phyloP scores from a whole-genome alignment of 1,140 invertebrate genomes.

The Drosophila dunni region DNA sequence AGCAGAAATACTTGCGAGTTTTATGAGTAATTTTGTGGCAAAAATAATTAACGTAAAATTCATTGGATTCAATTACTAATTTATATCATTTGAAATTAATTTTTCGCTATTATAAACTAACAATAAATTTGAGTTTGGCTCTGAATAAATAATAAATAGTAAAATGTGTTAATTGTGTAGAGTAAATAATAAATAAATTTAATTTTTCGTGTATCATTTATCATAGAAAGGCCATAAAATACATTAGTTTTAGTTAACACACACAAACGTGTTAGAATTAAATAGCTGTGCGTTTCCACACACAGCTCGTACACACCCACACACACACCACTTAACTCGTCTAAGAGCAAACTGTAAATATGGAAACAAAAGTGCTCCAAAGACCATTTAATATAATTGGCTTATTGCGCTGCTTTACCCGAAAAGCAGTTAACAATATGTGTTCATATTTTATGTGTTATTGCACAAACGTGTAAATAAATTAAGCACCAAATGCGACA shows the following conservation, averaged over 20 bases:
- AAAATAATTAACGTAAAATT: not conserved
- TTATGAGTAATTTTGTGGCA: no score
- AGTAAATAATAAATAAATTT: conserved; percentile 35
- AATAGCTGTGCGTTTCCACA: conserved; percentile 26
- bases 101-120: conserved; percentile 14
- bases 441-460: conserved; percentile 31
- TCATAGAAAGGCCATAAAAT: conserved; percentile 38
- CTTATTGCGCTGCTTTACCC: conserved; percentile 33
- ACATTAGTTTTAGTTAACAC: conserved; percentile 43
- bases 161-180: conserved; percentile 34
- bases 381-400: conserved; percentile 40
- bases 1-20: not conserved
- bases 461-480: conserved; percentile 29
- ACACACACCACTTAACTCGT: conserved; percentile 8
- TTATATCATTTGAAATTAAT: not conserved
- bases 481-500: conserved; percentile 30
- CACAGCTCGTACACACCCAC: not conserved
- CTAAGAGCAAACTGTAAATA: conserved; percentile 2
- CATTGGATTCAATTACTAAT: conserved; percentile 10
- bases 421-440: conserved; percentile 35
- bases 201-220: conserved; percentile 23
- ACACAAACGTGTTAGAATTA: conserved; percentile 36
- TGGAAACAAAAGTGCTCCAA: conserved; percentile 5
- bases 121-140: conserved; percentile 21
- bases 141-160: conserved; percentile 29